phyloP scores from a whole-genome alignment of 2,888 invertebrate genomes.

The Margaritifera margaritifera region DNA sequence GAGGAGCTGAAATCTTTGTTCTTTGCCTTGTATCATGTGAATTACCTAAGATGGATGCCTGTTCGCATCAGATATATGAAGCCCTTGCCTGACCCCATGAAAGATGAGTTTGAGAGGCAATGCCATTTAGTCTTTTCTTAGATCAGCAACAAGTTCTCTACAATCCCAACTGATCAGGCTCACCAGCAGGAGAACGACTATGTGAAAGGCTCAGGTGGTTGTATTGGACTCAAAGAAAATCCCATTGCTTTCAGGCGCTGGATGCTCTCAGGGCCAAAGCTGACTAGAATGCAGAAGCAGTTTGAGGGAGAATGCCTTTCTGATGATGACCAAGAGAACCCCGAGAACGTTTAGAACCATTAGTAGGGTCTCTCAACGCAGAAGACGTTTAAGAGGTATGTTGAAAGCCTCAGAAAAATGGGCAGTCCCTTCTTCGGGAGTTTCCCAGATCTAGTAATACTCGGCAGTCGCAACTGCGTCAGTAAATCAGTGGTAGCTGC shows the following conservation, averaged over 20 bases:
- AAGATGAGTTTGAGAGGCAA: constrained; percentile 4
- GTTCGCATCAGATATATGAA: no score
- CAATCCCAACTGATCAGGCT: constrained; percentile 25
- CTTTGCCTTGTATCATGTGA: no score
- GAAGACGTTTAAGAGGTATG: no score
- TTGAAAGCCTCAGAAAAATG: not conserved
- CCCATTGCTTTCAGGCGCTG: no score
- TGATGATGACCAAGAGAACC: no score
- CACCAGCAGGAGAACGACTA: constrained; percentile 26
- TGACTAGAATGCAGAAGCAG: not conserved
- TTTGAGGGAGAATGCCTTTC: not conserved
- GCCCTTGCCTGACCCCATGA: not conserved
- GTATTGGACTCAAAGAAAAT: no score
- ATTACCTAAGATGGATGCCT: no score
- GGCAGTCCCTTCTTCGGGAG: not conserved
- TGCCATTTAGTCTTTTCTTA: not conserved
- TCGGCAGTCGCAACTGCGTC: no score
- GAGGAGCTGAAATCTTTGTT: not conserved
- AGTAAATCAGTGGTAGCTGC: not conserved
- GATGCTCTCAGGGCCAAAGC: no score
- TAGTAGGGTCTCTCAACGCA: not conserved
- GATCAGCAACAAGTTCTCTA: constrained; percentile 13
- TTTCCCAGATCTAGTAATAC: constrained; percentile 1
- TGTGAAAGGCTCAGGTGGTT: no score
- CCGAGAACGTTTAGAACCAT: not conserved